Conservation (phyloP, 2,888 invertebrate species). For the Drosophila robusta region DNA sequence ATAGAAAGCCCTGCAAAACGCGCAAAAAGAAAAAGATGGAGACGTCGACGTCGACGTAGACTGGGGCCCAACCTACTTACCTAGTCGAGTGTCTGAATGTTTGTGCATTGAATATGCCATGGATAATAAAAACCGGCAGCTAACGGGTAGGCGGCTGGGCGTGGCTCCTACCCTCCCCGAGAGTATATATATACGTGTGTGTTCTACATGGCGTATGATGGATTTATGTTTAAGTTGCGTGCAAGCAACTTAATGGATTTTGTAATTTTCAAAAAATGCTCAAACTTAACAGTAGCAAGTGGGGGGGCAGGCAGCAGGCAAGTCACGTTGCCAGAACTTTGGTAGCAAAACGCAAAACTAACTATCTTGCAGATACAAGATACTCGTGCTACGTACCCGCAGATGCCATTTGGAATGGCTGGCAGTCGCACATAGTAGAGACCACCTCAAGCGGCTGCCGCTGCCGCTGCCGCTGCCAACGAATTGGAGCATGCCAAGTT, state of each 20-base stretch:
- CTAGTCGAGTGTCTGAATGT: slow-evolving; percentile 80
- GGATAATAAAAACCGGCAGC: slow-evolving; percentile 72
- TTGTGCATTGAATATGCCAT: slow-evolving; percentile 79
- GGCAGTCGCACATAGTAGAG: slow-evolving; percentile 31
- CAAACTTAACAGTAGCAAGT: slow-evolving; percentile 47
- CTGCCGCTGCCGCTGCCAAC: slow-evolving; percentile 32
- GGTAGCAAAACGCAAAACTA: slow-evolving; percentile 37
- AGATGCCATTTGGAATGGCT: slow-evolving; percentile 49
- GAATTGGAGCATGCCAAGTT: slow-evolving; percentile 79
- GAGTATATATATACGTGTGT: slow-evolving; percentile 41
- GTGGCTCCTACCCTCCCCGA: slow-evolving; percentile 49
- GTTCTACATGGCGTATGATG: slow-evolving; percentile 80
- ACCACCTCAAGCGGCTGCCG: slow-evolving; percentile 25
- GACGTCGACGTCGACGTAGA: slow-evolving; percentile 32
- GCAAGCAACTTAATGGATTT: slow-evolving; percentile 82
- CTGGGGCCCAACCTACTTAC: slow-evolving; percentile 77
- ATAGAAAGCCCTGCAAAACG: slow-evolving; percentile 74
- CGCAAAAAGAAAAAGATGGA: slow-evolving; percentile 6
- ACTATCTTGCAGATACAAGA: slow-evolving; percentile 55
- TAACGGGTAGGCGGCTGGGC: slow-evolving; percentile 43
- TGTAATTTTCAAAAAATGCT: slow-evolving; percentile 77
- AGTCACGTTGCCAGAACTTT: slow-evolving; percentile 51
- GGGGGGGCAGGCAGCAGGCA: slow-evolving; percentile 30
- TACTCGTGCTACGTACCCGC: slow-evolving; percentile 29
- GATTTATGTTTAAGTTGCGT: slow-evolving; percentile 82